These are phyloP conservation scores for Hylia prasina DNA, from an alignment of 2,113 vertebrate genomes.

Conservation along the genomic window DNA sequence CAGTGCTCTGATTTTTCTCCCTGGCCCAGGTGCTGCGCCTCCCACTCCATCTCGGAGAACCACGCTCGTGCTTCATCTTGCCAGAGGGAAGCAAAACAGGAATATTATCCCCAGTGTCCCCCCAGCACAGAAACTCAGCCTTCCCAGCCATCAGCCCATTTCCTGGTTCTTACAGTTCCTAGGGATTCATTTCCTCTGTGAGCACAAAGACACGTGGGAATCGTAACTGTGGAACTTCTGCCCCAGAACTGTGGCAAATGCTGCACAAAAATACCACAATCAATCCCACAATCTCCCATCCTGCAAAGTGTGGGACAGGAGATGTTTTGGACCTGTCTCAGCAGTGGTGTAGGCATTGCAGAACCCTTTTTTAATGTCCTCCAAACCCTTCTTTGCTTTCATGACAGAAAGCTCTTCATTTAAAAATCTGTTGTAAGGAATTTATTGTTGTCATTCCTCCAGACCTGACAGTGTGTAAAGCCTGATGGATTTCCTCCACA, in stretches of 20 bases:
- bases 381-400: neutral
- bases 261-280: neutral
- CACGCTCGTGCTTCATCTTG: fast-evolving
- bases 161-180: neutral
- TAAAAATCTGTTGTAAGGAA: neutral
- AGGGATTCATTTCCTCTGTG: neutral
- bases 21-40: neutral
- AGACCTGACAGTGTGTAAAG: neutral
- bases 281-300: neutral
- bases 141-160: neutral
- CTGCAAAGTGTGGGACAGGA: neutral
- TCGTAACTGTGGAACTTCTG: neutral
- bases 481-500: neutral
- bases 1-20: neutral
- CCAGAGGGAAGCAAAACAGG: neutral
- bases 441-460: neutral
- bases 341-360: neutral
- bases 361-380: neutral
- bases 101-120: neutral
- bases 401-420: neutral
- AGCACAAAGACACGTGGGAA: fast-evolving
- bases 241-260: neutral
- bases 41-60: neutral
- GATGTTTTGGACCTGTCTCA: neutral
- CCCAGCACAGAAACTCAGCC: neutral